Evolutionary conservation across 2,888 invertebrate genomes (phyloP), one percentile per base, ranked within the genome.

Genomic region (Drosophila eohydei): DNA sequence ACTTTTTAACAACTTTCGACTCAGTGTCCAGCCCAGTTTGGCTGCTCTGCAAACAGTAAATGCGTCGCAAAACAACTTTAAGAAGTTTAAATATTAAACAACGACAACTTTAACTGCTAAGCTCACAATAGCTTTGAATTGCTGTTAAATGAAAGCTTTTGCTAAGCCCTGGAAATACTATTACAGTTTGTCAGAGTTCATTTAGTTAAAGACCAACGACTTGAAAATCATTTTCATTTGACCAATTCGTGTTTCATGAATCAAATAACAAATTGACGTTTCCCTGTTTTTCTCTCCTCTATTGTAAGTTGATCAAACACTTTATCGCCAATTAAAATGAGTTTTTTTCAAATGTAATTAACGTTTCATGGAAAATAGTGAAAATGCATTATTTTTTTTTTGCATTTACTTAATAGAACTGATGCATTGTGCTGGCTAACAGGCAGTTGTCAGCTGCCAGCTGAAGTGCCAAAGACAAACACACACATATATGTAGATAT

Each of bases 1-100:
- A 87, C 78, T 83, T 87, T 78, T 63, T 55, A 65, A 65, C 71
- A 61, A 83, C 59, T 73, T 83, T 26, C 66, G 40, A 71, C 57
- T n/a, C 16, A 26, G 26, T 36, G 51, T 52, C 51, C 43, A 26
- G 50, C 12, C 46, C 26, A 58, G 36, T 26, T 50, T 34, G 50
- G 16, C 32, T 44, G 26, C 32, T 21, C 14, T 55, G 14, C 21
- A 55, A 55, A 56, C 14, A 32, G 21, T 21, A 32, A 32, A 32
- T 32, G 21, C n/a, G 14, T 43, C 43, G 32, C 41, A 56, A 43
- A 21, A 41, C 30, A 56, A 56, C 44, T 36, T 28, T 11, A 28
- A n/a, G 32, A 57, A 46, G 32, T 65, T 66, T 46, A n/a, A 36
- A 41, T 55, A n/a, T 14, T 14, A 9, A 26, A 36, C 51, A 26